These are phyloP conservation scores for Macrochelys suwanniensis DNA, from an alignment of 2,797 vertebrate species.

Conservation along the genomic window DNA sequence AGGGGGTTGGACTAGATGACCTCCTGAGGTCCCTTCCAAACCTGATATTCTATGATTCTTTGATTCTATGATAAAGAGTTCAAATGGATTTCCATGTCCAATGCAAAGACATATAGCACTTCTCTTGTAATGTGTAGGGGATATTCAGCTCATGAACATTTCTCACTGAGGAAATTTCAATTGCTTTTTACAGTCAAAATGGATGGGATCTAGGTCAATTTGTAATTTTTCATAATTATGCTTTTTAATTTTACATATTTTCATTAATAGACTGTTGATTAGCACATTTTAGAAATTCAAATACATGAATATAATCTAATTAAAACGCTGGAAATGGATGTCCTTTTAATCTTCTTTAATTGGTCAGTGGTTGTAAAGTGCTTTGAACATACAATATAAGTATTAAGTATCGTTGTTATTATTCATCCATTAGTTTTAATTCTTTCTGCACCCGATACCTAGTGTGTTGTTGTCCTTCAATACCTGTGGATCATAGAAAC, in stretches of 20 bases:
- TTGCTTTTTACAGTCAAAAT: neutral
- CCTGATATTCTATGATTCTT: too few relatives aligned
- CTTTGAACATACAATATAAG: neutral
- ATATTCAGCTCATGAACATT: neutral
- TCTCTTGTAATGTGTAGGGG: neutral
- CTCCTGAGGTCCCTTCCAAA: too few relatives aligned
- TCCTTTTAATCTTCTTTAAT: too few relatives aligned
- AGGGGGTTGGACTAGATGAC: too few relatives aligned
- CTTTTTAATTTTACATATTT: neutral
- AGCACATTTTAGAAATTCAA: neutral
- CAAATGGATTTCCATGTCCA: neutral
- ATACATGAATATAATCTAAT: neutral
- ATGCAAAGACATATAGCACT: neutral
- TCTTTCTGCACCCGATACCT: neutral
- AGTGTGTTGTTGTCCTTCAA: neutral
- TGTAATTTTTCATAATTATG: neutral
- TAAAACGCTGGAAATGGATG: neutral
- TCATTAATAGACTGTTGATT: neutral
- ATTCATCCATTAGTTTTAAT: neutral
- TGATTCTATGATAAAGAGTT: neutral
- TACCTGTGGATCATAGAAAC: neutral
- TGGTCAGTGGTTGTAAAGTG: neutral
- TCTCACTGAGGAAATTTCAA: neutral
- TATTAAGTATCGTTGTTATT: neutral
- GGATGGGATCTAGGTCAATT: neutral